Evolutionary conservation across 1,140 invertebrate species (phyloP), one percentile per base, ranked within the genome.

Genomic region (Sipha flava): DNA sequence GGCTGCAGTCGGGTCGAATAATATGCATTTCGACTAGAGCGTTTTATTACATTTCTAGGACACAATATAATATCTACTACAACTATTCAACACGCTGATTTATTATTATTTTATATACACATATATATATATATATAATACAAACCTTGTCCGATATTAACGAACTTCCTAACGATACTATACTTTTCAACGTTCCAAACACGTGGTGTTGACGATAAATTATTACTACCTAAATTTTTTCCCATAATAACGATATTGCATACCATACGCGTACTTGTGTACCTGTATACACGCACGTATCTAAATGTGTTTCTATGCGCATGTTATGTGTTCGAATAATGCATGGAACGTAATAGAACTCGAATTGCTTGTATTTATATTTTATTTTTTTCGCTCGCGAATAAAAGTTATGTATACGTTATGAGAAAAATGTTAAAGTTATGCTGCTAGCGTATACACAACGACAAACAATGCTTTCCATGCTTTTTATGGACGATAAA

Each of bases 181-280:
- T 18, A 18, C 59, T 64, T 64, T 64, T 64, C 18, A 34, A 18
- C 57, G 57, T 34, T 62, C 16, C 31, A 10, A 34, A 64, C 59
- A 64, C n/a, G 59, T 34, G 59, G 59, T 34, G 59, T 64, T 64
- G 29, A 64, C 59, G 59, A 64, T 64, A 64, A 64, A 64, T 64
- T 34, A 34, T 64, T 64, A 64, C 59, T 64, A 37, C 21, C 26
- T 57, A 57, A 57, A 57, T 57, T 57, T 57, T 57, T 16, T n/a
- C n/a, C n/a, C n/a, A n/a, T n/a, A 26, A 23, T 26, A 64, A 64
- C 59, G 59, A 16, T 64, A 64, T 64, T 64, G 18, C 31, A n/a
- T 47, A 18, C n/a, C 16, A 18, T 31, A 62, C 26, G 7, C 31
- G 10, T 59, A 59, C 26, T 18, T 59, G 16, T 31, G 7, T 62